These are phyloP conservation scores for Pica pica DNA, from an alignment of 2,113 vertebrate genomes.

Conservation along the genomic window DNA sequence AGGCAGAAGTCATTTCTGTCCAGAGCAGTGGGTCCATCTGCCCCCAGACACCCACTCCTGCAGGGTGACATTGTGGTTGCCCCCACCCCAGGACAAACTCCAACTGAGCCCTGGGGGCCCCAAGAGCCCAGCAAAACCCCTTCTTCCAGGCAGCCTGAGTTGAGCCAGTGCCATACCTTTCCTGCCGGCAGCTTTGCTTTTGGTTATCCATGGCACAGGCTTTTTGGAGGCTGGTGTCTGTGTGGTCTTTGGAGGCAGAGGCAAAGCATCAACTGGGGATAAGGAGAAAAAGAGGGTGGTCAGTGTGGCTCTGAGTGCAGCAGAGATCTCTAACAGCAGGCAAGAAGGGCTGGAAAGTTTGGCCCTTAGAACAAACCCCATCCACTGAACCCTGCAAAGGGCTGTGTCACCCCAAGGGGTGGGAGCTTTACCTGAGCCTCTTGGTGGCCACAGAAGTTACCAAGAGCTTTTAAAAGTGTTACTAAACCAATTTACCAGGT, in stretches of 20 bases:
- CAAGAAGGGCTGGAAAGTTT: neutral
- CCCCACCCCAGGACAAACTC: neutral
- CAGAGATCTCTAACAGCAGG: neutral
- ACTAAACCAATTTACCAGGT: fast-evolving
- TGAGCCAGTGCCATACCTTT: neutral
- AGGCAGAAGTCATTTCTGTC: neutral
- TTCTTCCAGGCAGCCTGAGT: neutral
- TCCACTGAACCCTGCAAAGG: neutral
- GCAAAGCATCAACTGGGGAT: neutral
- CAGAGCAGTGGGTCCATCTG: neutral
- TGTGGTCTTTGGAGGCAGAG: neutral
- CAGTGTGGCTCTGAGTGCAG: neutral
- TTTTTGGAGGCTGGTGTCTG: neutral
- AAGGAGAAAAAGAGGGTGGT: neutral
- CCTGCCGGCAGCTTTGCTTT: neutral
- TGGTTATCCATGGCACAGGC: fast-evolving
- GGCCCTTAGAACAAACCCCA: neutral
- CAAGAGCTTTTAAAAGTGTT: neutral
- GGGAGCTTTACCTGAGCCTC: neutral
- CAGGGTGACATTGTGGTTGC: neutral
- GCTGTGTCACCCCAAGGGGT: neutral
- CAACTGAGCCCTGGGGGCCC: neutral
- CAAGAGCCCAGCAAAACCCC: neutral
- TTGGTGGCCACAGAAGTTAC: neutral
- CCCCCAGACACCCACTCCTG: neutral